Evolutionary conservation across 2,113 vertebrate genomes (phyloP).

Genomic region (Myotis davidii): DNA sequence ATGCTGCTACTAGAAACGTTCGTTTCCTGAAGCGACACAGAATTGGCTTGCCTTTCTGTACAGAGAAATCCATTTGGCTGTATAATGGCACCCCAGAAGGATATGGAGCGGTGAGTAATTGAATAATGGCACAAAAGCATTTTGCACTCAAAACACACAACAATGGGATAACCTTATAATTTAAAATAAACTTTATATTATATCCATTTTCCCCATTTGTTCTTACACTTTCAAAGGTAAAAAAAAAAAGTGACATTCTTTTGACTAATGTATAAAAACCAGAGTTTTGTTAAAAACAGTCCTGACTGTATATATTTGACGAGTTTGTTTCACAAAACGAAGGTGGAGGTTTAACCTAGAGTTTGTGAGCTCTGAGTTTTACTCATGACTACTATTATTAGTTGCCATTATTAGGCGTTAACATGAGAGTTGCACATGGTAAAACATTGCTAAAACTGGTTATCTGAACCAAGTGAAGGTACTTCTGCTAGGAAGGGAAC

Average conservation of each 20-base stretch:
- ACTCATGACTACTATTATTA: not conserved
- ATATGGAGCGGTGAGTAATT: conserved; percentile 10
- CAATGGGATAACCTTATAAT: conserved; percentile 40
- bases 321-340: not conserved
- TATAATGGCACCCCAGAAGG: conserved; percentile 10
- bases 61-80: conserved; percentile 15
- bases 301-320: not conserved
- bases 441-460: not conserved
- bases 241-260: conserved; percentile 51
- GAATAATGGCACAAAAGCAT: conserved; percentile 37
- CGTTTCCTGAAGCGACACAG: conserved; percentile 21
- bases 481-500: not conserved
- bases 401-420: not conserved
- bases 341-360: not conserved
- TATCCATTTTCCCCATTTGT: not conserved
- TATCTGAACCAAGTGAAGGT: not conserved
- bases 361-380: not conserved
- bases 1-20: conserved; percentile 5
- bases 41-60: conserved; percentile 19
- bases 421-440: not conserved
- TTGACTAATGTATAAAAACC: conserved; percentile 3
- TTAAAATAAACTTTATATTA: conserved; percentile 40
- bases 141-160: not conserved
- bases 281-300: not conserved
- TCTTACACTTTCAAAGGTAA: conserved; percentile 35